Percentiles rank a stretch among this genome's conserved stretches.
Conservation (phyloP, 2,888 invertebrate genomes). For the Tenthredo distinguenda region DNA sequence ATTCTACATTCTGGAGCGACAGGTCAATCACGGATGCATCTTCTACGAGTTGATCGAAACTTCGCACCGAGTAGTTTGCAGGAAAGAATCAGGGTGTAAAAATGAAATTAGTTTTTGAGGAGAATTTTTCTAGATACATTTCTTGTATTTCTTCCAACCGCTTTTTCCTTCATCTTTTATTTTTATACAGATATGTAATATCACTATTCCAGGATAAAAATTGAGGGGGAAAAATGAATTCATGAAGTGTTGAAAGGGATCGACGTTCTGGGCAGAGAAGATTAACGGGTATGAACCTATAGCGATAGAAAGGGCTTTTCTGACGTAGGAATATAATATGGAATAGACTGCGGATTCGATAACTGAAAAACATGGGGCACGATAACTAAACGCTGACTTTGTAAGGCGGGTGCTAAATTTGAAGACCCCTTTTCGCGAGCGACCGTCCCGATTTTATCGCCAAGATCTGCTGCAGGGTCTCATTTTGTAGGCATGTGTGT, state of each 20-base stretch:
- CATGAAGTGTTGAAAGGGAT: conserved; percentile 10
- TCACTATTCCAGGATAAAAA: too few species aligned
- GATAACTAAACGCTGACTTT: conserved; percentile 49
- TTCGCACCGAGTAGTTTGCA: not conserved
- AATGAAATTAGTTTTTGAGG: not conserved
- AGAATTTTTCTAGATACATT: not conserved
- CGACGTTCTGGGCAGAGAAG: not conserved
- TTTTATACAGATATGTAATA: too few species aligned
- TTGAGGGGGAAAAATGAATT: not conserved
- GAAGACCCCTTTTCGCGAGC: conserved; percentile 4
- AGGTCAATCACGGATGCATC: conserved; percentile 38
- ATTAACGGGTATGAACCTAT: not conserved
- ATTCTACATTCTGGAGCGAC: conserved; percentile 32
- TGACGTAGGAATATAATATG: not conserved
- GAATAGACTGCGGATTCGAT: conserved; percentile 33
- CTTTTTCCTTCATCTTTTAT: not conserved
- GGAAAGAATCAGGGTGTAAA: not conserved
- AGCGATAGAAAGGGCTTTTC: not conserved
- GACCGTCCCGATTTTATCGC: conserved; percentile 26
- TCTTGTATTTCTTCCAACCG: not conserved
- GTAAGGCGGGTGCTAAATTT: conserved; percentile 34
- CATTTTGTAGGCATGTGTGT: not conserved
- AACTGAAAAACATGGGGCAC: conserved; percentile 40
- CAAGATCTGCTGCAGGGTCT: conserved; percentile 35
- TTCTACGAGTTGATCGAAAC: not conserved